Evolutionary conservation across 1,140 invertebrate genomes (phyloP).

Genomic region (Berghia stephanieae): DNA sequence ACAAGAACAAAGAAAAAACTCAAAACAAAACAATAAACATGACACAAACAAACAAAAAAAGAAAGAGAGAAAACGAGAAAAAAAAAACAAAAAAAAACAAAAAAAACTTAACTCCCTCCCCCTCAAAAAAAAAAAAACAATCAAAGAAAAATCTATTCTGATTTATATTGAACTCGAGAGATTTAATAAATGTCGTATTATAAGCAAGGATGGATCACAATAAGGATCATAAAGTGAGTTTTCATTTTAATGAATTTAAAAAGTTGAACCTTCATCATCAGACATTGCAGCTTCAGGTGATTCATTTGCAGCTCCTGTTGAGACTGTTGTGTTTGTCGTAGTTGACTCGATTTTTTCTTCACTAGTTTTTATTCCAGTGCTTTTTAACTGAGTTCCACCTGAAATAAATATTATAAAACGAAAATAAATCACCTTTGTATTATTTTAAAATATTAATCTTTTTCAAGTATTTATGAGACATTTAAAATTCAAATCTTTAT

Average conservation of each 20-base stretch:
- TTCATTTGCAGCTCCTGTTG: conserved; percentile 42
- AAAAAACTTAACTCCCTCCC: no score
- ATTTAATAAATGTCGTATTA: no score
- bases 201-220: no score
- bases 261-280: conserved; percentile 39
- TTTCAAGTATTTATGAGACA: not conserved
- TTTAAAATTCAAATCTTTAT: not conserved
- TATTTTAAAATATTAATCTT: not conserved
- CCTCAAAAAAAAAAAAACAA: no score
- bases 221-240: no score
- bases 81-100: conserved; percentile 12
- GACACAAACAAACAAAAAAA: not conserved
- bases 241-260: no score
- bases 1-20: no score
- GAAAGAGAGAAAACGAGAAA: not conserved
- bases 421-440: no score
- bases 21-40: no score
- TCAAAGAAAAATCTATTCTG: no score
- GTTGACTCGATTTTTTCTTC: conserved; percentile 53
- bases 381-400: conserved; percentile 65
- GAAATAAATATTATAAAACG: conserved; percentile 9
- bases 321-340: conserved; percentile 14
- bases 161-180: no score
- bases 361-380: conserved; percentile 56
- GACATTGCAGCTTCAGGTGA: conserved; percentile 29